Percentiles rank a stretch among this genome's conserved stretches.
These are phyloP conservation scores for Hypocryptadius cinnamomeus DNA, from an alignment of 2,113 vertebrate species.

Conservation along the genomic window DNA sequence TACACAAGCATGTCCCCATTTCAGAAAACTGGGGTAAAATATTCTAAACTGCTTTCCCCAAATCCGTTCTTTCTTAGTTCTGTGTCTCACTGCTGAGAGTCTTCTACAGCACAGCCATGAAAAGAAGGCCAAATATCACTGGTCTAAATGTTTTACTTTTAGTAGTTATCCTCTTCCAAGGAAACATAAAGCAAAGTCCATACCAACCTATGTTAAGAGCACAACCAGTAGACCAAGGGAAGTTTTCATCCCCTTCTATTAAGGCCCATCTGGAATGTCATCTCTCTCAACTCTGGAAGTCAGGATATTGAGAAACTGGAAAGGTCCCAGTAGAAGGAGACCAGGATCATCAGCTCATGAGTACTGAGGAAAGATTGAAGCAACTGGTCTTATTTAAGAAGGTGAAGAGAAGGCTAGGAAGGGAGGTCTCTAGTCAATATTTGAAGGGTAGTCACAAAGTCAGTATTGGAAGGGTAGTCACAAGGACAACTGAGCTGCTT, in stretches of 20 bases:
- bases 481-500: not conserved
- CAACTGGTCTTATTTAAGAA: not conserved
- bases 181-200: not conserved
- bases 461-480: not conserved
- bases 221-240: not conserved
- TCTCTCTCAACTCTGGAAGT: not conserved
- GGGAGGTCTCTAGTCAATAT: not conserved
- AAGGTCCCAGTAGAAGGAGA: not conserved
- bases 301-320: not conserved
- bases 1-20: not conserved
- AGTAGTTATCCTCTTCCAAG: not conserved
- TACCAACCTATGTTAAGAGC: not conserved
- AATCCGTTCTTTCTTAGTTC: not conserved
- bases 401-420: not conserved
- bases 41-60: not conserved
- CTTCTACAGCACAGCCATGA: not conserved
- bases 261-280: not conserved
- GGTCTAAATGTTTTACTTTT: not conserved
- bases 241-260: not conserved
- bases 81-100: not conserved
- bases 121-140: not conserved
- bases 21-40: not conserved
- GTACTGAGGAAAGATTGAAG: not conserved
- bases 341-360: not conserved
- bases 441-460: not conserved